phyloP scores from a whole-genome alignment of 2,113 vertebrate species.

The Procavia capensis region DNA sequence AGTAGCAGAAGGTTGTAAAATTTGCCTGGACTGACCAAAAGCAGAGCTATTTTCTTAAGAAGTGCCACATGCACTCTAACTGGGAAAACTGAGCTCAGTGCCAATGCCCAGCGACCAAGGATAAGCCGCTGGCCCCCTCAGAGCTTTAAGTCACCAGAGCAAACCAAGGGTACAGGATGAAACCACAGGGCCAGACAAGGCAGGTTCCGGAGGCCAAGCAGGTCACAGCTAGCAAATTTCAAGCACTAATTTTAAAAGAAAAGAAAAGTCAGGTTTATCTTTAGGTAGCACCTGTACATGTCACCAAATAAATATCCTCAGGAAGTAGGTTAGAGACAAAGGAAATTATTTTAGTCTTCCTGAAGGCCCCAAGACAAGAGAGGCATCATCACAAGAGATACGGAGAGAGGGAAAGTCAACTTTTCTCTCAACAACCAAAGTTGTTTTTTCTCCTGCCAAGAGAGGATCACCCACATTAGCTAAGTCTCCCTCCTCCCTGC shows the following conservation, averaged over 20 bases:
- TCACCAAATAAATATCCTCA: conserved; percentile 68
- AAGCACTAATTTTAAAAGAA: conserved; percentile 39
- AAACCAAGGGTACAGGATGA: not conserved
- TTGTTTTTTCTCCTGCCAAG: conserved; percentile 79
- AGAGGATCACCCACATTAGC: conserved; percentile 40
- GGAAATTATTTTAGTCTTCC: conserved; percentile 61
- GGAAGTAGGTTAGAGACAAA: conserved; percentile 78
- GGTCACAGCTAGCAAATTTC: not conserved
- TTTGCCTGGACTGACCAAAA: not conserved
- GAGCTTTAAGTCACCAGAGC: not conserved
- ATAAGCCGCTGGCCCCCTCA: not conserved
- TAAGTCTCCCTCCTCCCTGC: not conserved
- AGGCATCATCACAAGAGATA: conserved; percentile 56
- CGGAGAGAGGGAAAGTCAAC: conserved; percentile 50
- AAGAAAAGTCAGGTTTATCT: conserved; percentile 76
- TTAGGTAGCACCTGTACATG: conserved; percentile 72
- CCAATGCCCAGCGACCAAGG: not conserved
- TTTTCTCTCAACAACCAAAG: conserved; percentile 53
- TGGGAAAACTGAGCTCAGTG: not conserved
- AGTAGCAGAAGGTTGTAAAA: not conserved
- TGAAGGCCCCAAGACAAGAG: conserved; percentile 68
- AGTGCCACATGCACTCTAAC: not conserved
- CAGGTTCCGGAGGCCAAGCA: not conserved
- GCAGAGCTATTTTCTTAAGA: not conserved
- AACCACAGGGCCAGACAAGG: not conserved